A percentile compares a stretch with the other conserved stretches of the same genome.
Conservation (phyloP, 2,797 vertebrate species). For the Vespertilio murinus region DNA sequence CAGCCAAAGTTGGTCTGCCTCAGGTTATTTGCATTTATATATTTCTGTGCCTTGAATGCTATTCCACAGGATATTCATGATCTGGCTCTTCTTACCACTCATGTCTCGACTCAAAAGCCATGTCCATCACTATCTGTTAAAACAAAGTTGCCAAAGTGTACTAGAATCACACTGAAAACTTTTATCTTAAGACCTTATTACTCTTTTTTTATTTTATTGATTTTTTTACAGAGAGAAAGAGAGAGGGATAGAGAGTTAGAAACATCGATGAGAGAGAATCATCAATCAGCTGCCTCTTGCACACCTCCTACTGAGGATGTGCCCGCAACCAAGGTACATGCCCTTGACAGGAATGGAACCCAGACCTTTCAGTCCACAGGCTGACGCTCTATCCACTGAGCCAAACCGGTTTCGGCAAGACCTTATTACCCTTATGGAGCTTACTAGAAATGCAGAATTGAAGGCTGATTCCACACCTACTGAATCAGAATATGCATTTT, state of each 20-base stretch:
- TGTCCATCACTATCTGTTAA: background rate
- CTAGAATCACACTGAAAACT: background rate
- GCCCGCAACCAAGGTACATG: too few species aligned
- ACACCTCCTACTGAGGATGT: too few species aligned
- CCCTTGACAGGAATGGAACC: too few species aligned
- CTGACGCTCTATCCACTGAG: too few species aligned
- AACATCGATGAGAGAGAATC: too few species aligned
- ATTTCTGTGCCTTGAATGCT: constrained; percentile 34
- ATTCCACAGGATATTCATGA: constrained; percentile 25
- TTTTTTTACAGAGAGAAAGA: too few species aligned
- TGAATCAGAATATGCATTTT: constrained; percentile 32
- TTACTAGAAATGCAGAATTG: constrained; percentile 24
- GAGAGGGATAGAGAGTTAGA: too few species aligned
- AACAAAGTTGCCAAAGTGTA: background rate
- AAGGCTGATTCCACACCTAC: background rate
- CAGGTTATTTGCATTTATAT: background rate
- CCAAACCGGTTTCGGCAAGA: too few species aligned
- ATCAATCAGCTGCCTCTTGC: too few species aligned
- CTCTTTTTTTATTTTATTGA: too few species aligned
- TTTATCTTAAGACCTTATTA: constrained; percentile 1
- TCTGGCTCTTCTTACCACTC: background rate
- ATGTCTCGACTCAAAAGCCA: background rate
- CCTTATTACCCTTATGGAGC: too few species aligned
- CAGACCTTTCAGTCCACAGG: too few species aligned
- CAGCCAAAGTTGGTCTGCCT: background rate